Conservation (phyloP, 1,140 invertebrate genomes). For the Yoshiicerus persimilis region DNA sequence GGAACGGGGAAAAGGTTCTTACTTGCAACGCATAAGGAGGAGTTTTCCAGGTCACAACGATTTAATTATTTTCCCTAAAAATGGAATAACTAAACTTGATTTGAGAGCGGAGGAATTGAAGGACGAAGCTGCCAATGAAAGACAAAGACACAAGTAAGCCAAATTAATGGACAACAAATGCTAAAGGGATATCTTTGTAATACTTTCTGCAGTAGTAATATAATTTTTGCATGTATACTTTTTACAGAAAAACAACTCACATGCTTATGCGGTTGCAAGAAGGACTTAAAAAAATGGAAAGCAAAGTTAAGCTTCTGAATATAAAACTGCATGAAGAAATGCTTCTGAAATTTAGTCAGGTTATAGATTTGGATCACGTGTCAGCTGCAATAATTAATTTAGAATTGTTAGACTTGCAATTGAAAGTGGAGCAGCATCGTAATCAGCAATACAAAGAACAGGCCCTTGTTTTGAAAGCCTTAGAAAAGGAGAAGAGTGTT, state of each 20-base stretch:
- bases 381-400: slow-evolving; percentile 44
- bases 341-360: slow-evolving; percentile 37
- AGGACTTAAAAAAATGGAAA: slow-evolving; percentile 38
- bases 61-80: slow-evolving; percentile 35
- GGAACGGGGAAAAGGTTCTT: neutral
- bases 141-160: neutral
- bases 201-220: too few relatives aligned
- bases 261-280: slow-evolving; percentile 37
- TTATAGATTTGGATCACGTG: slow-evolving; percentile 42
- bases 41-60: slow-evolving; percentile 15
- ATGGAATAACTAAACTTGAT: slow-evolving; percentile 28
- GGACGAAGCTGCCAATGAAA: neutral
- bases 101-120: slow-evolving; percentile 34
- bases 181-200: neutral
- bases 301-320: slow-evolving; percentile 5
- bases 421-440: slow-evolving; percentile 20
- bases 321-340: slow-evolving; percentile 30
- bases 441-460: slow-evolving; percentile 35
- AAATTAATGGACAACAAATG: neutral
- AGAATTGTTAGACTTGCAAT: slow-evolving; percentile 29
- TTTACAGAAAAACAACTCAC: slow-evolving; percentile 28
- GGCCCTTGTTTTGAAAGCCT: neutral
- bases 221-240: too few relatives aligned
- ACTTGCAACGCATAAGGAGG: slow-evolving; percentile 1
- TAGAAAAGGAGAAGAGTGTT: slow-evolving; percentile 25